Base-by-base conservation (phyloP, 1,140 invertebrate genomes). In the Scylla paramamosain region DNA sequence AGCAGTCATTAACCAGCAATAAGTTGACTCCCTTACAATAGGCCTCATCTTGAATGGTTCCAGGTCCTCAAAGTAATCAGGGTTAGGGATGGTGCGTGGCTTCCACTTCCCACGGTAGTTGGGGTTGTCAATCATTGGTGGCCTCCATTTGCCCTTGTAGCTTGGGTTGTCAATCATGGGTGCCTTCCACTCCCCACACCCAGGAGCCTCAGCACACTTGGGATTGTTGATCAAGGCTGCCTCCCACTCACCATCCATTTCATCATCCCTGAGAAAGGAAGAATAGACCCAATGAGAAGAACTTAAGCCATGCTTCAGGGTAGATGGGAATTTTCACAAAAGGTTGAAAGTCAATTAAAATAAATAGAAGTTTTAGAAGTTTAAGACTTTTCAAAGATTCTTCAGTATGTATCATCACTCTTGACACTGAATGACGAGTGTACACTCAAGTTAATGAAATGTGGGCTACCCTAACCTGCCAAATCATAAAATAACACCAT, bases 201-300 rank as follows among this genome's bases (percentile, higher is more conserved):
- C 99, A 6, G 98, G 97, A 14, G 98, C 98, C 95, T 98, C 97
- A 96, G 97, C 97, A 97, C 99, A 99, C n/a, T 97, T 97, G 0
- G 99, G 99, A 97, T 99, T 99, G 95, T 98, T 98, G 48, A 99
- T 98, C 91, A 99, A 97, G 0, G 99, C 98, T 28, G 99, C 98
- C 97, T 99, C 99, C 99, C 99, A 99, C 97, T 99, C 98, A 0
- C 99, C 99, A 97, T 99, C 99, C 98, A 99, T 99, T 96, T 99
- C 99, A 88, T 98, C 98, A 97, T 99, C 99, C 98, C 98, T 98
- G 96, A 52, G n/a, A n/a, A n/a, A 59, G 95, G 95, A 92, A 92
- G 28, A 67, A 95, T n/a, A n/a, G 4, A 84, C 10, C 25, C 6
- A 88, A 52, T 91, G 39, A 39, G 39, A 2, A 39, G 10, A 89